Conservation (phyloP, 2,113 vertebrate species). For the Fukomys damarensis region DNA sequence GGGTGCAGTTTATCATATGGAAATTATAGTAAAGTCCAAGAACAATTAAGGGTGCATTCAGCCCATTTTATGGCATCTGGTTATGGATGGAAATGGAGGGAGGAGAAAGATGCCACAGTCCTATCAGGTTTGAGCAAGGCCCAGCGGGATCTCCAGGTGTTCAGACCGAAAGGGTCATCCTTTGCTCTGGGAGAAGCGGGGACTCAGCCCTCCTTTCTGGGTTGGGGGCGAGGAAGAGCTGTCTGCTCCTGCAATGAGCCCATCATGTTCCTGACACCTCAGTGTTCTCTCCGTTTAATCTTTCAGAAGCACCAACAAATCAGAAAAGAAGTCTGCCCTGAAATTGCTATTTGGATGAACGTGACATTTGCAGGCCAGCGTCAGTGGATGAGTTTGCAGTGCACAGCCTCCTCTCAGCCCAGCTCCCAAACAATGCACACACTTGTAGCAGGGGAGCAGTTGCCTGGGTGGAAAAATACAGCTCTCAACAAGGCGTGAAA, state of each 20-base stretch:
- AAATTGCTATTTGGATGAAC: constrained; percentile 72
- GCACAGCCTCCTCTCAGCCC: background rate
- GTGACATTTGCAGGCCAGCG: constrained; percentile 70
- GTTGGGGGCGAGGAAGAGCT: background rate
- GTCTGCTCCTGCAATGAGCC: constrained; percentile 9
- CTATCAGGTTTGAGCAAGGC: background rate
- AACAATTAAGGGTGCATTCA: background rate
- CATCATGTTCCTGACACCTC: constrained; percentile 59
- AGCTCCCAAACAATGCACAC: background rate
- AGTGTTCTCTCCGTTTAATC: constrained; percentile 73
- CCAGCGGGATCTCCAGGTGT: background rate
- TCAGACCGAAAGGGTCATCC: background rate
- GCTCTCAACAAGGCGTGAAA: background rate
- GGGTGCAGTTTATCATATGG: background rate
- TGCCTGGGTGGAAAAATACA: constrained; percentile 65
- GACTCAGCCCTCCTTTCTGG: background rate
- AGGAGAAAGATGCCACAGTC: background rate
- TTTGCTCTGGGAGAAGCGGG: background rate
- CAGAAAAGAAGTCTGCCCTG: constrained; percentile 68
- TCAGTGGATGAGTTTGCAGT: constrained; percentile 4
- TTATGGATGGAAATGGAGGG: background rate
- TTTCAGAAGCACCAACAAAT: constrained; percentile 73
- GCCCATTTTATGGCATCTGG: background rate
- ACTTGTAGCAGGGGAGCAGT: background rate
- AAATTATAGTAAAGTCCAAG: background rate